A percentile compares a stretch with the other conserved stretches of the same genome.
Evolutionary conservation across 2,888 invertebrate species (phyloP).

Genomic region (Thecocarcelia acutangulata): DNA sequence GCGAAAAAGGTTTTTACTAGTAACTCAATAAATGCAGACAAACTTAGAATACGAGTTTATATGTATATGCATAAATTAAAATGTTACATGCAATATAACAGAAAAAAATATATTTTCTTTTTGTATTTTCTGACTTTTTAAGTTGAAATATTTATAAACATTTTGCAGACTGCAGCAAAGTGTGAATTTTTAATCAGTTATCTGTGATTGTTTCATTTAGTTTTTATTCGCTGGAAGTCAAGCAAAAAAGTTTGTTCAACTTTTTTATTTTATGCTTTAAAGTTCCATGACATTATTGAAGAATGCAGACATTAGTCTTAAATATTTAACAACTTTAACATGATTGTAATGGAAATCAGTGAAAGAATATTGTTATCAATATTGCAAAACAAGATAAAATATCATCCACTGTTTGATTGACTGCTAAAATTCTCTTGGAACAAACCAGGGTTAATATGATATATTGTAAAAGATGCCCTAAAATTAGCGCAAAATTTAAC

Average conservation of each 20-base stretch:
- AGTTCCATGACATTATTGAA: background rate
- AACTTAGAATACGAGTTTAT: background rate
- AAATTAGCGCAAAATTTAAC: no score
- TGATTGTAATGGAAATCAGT: background rate
- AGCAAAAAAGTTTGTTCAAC: conserved; percentile 30
- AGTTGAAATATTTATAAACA: conserved; percentile 41
- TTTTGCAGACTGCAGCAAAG: conserved; percentile 26
- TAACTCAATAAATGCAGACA: conserved; percentile 45
- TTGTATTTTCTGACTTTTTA: background rate
- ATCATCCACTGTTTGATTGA: no score
- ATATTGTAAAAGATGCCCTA: no score
- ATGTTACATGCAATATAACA: background rate
- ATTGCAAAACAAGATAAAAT: no score
- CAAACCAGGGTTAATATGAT: no score
- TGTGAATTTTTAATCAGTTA: conserved; percentile 22
- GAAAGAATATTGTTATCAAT: background rate
- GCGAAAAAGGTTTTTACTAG: conserved; percentile 3
- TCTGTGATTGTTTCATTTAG: conserved; percentile 12
- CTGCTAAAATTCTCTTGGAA: no score
- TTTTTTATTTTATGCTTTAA: conserved; percentile 4
- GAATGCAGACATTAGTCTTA: background rate
- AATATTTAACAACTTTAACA: background rate
- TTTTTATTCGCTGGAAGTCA: background rate
- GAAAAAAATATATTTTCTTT: background rate
- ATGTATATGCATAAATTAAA: background rate